Base-by-base conservation (phyloP, 2,113 vertebrate genomes). In the Bagarius yarrelli region DNA sequence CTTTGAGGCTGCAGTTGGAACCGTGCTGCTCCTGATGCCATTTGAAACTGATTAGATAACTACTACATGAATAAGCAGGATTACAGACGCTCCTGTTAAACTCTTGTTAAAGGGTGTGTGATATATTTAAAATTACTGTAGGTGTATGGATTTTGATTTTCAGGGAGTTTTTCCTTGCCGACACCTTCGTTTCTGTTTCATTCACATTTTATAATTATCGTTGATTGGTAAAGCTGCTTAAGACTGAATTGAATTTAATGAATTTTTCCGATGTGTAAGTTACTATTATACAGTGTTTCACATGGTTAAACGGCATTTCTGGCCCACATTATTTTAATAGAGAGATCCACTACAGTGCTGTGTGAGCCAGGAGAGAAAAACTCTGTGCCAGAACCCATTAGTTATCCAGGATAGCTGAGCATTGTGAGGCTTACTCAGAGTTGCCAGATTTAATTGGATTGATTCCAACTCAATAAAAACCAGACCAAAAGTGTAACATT, bases 361-460 rank as follows among this genome's bases (percentile, higher is more conserved):
- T 50, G 23, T 13, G 12, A 36, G 32, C 63, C 66, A 32, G 53
- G 53, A 40, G 27, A 55, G 40, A 40, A 19, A 55, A 59, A 25
- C 8, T 50, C 8, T 16, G 57, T 60, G 36, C 56, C 56, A 77
- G 56, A 40, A 50, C 57, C 5, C 8, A 44, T 27, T 47, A 16
- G 40, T 47, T 47, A 61, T n/a, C 15, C 32, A 15, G 30, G 19
- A 64, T 23, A 23, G 57, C 60, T 78, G 16, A 52, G 18, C 18
- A 53, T 36, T 78, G 30, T 52, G 18, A 52, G 30, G 59, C 27
- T 77, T 53, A 23, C 30, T 52, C 76, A 66, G 60, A 25, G 47
- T 55, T 78, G 76, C 76, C 76, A 78, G 34, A 36, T 78, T 78
- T 47, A 53, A 78, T 47, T 53, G 27, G 76, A 32, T n/a, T 47